A percentile compares a stretch with the other conserved stretches of the same genome.
phyloP scores from a whole-genome alignment of 2,797 vertebrate species.

The Anas flavirostris region DNA sequence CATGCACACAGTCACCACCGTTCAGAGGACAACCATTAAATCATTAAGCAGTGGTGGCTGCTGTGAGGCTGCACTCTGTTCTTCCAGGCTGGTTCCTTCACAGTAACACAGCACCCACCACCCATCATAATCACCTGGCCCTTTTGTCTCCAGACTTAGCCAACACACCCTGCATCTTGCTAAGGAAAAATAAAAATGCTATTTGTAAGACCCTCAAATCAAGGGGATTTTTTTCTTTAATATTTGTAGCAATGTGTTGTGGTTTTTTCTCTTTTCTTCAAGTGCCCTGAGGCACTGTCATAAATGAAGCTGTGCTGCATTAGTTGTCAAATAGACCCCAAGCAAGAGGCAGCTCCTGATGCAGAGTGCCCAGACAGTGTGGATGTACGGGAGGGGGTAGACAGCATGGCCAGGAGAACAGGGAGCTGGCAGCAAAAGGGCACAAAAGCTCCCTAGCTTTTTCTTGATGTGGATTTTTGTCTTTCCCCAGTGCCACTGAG shows the following conservation, averaged over 20 bases:
- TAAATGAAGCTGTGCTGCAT: neutral
- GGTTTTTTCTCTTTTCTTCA: neutral
- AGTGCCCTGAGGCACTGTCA: neutral
- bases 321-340: neutral
- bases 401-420: neutral
- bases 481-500: neutral
- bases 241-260: neutral
- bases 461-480: neutral
- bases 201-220: neutral
- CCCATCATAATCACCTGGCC: neutral
- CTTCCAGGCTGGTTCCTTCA: neutral
- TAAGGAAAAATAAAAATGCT: neutral
- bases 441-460: neutral
- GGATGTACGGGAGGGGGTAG: neutral
- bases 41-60: neutral
- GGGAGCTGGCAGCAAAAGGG: neutral
- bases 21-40: neutral
- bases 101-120: neutral
- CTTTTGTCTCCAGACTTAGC: neutral
- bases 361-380: neutral
- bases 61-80: neutral
- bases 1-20: accelerated
- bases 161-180: neutral
- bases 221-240: neutral
- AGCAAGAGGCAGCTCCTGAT: neutral